Base-by-base conservation (phyloP, 2,888 invertebrate species). In the Hemaris fuciformis region DNA sequence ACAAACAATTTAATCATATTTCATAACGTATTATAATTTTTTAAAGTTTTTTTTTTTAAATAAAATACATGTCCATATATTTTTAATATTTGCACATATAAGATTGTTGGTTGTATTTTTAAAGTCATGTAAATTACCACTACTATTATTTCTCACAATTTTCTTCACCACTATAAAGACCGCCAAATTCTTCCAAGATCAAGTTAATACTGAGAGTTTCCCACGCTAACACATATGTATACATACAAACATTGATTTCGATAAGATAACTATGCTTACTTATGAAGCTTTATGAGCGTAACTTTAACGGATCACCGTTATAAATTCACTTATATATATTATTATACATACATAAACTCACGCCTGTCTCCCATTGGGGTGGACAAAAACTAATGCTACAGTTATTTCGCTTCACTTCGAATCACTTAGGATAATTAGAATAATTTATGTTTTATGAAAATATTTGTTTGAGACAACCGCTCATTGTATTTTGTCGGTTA, bases 241-340 rank as follows among this genome's bases (percentile, higher is more conserved):
- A n/a, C n/a, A n/a, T n/a, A 65, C 62, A 66, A 66, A 62, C 57
- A 69, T 60, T 41, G 59, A 65, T 10, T 59, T 65, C 60, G 81
- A 80, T 80, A 79, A 73, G 63, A 53, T 58, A 57, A 71, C 59
- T 78, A 75, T 77, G 70, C 70, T 67, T 64, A 76, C 73, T 70
- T 74, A 65, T 73, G 62, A 67, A 66, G 56, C 67, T 66, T 60
- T 67, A 72, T 72, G 66, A 64, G n/a, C 20, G 7, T 18, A 53
- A 53, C 20, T 57, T 25, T 27, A 34, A 60, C 41, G 8, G 34
- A 23, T 25, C 41, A 61, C 42, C 64, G 15, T 15, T 18, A 59
- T 38, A 38, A n/a, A 38, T 38, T 38, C 38, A 38, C 38, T n/a
- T n/a, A n/a, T n/a, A n/a, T 8, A 27, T 27, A 27, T 27, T 25